phyloP scores from a whole-genome alignment of 2,888 invertebrate species.

The Luperina testacea region DNA sequence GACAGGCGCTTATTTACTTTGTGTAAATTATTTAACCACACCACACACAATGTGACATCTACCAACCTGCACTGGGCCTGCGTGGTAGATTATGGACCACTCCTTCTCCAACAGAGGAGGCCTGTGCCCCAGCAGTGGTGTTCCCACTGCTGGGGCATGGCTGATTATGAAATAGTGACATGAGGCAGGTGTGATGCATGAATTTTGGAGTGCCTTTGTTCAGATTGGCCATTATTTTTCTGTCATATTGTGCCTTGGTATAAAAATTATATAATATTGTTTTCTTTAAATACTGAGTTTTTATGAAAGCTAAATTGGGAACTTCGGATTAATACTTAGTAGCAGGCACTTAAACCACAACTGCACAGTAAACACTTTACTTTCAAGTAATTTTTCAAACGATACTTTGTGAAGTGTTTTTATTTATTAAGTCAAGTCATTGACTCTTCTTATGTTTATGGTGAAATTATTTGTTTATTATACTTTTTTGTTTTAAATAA shows the following conservation, averaged over 20 bases:
- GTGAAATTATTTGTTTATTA: neutral
- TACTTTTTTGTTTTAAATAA: slow-evolving; percentile 4
- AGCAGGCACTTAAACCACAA: slow-evolving; percentile 1
- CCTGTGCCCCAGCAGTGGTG: too few relatives aligned
- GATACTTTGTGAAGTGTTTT: neutral
- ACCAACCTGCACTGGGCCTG: too few relatives aligned
- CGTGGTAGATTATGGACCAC: too few relatives aligned
- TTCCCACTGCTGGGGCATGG: too few relatives aligned
- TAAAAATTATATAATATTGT: neutral
- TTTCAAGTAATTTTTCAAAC: slow-evolving; percentile 1
- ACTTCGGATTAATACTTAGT: neutral
- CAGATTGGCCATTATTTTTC: neutral
- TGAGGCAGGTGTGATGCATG: neutral
- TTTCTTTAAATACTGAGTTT: slow-evolving; percentile 1
- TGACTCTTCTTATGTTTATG: slow-evolving; percentile 26
- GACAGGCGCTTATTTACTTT: too few relatives aligned
- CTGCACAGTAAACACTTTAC: slow-evolving; percentile 5
- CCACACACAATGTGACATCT: too few relatives aligned
- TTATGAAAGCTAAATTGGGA: neutral
- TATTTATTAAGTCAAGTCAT: slow-evolving; percentile 4
- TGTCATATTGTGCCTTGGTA: neutral
- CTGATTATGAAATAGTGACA: neutral
- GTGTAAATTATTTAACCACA: too few relatives aligned
- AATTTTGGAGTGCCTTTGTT: neutral
- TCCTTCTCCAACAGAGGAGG: too few relatives aligned